Base-by-base conservation (phyloP, 92 coral and sea anemone species). In the Epizoanthus fatuus region DNA sequence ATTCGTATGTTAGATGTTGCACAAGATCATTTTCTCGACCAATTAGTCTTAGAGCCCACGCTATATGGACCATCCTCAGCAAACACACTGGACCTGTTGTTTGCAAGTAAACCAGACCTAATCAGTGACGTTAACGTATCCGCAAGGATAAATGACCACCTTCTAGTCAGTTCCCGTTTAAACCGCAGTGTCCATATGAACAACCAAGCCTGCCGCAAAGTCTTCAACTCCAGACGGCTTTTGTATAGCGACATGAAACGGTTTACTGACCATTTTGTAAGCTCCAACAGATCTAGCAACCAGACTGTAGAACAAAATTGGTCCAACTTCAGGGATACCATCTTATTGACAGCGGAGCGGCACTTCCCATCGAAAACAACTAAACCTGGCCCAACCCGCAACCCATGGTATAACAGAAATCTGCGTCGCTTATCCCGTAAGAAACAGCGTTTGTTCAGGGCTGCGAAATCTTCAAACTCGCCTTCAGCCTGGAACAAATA, bases 221-320 rank as follows among this genome's bases (percentile, higher is more conserved):
- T 68, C 19, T 40, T 69, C 37, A 44, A 69, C 74, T 44, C 37
- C 11, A 69, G 55, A 69, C 37, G 32, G 37, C 74, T 69, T 69
- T 69, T 69, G 74, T 69, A 42, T 69, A 42, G 19, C 19, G 74
- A 69, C 52, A 68, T 68, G 52, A 68, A 68, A 68, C 74, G 74
- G 74, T 68, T 68, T 68, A 39, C 74, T 5, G 52, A 68, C 56
- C 55, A 69, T 69, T 69, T 69, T 69, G 55, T 42, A 69, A 42
- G 0, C 74, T 19, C 16, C 55, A 69, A 42, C 74, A 69, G 74
- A 40, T 40, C 55, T 69, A 38, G 14, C 74, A 69, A 42, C 54
- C 74, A 15, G 54, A 42, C 55, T 69, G 74, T 69, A 16, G 29
- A 69, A 69, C 72, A 42, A 40, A 69, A 69, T 69, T 69, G 55